A percentile compares a stretch with the other conserved stretches of the same genome.
Evolutionary conservation across 1,140 invertebrate species (phyloP).

Genomic region (Penaeus indicus): DNA sequence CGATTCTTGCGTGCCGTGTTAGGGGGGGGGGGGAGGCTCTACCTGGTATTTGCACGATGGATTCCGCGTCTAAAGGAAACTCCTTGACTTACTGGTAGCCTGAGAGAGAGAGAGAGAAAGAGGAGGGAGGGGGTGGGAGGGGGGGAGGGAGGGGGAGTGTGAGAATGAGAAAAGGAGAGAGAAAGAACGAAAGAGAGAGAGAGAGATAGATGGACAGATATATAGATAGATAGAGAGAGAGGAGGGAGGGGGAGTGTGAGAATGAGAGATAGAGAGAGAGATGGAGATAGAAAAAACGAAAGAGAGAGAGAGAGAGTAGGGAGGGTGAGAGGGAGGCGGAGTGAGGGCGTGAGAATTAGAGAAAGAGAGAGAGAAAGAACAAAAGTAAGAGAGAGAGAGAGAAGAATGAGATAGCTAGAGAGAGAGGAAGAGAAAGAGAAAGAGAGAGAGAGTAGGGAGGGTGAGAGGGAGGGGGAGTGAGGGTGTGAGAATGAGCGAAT

Average conservation of each 20-base stretch:
- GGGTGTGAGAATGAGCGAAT: background rate
- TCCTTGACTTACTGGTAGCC: too few relatives aligned
- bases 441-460: background rate
- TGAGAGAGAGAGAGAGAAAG: too few relatives aligned
- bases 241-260: background rate
- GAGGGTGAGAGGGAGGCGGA: constrained; percentile 1
- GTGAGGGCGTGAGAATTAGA: background rate
- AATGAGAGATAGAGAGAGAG: background rate
- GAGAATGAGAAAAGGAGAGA: constrained; percentile 23
- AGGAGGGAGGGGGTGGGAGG: background rate
- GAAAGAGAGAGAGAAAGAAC: too few relatives aligned
- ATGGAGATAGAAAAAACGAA: background rate
- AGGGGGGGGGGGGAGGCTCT: too few relatives aligned
- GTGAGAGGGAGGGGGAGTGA: constrained; percentile 26
- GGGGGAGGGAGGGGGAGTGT: background rate
- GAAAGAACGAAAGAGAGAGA: constrained; percentile 33
- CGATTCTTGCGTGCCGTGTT: too few relatives aligned
- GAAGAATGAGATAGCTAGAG: background rate
- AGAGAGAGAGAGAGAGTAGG: constrained; percentile 38
- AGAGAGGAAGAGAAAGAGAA: too few relatives aligned
- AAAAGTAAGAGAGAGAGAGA: too few relatives aligned
- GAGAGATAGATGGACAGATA: constrained; percentile 32
- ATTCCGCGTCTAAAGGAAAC: too few relatives aligned
- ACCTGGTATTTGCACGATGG: too few relatives aligned
- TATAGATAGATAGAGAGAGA: too few relatives aligned